phyloP scores from a whole-genome alignment of 2,797 vertebrate species.

The Enteromius paludinosus region DNA sequence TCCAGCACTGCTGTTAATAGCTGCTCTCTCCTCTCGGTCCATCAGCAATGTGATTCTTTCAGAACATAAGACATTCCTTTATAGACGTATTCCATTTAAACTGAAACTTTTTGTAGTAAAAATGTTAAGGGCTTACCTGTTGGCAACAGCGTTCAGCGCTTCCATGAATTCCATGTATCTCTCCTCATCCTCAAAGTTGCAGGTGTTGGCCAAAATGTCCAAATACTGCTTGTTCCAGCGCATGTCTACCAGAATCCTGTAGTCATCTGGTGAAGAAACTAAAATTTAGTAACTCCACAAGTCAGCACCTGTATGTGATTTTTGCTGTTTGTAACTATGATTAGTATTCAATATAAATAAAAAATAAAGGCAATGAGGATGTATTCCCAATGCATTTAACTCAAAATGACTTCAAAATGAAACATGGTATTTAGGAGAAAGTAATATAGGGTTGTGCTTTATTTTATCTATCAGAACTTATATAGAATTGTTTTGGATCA shows the following conservation, averaged over 20 bases:
- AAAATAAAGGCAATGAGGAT: not conserved
- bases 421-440: not conserved
- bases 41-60: constrained; percentile 87
- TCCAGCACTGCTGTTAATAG: constrained; percentile 73
- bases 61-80: not conserved
- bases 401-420: not conserved
- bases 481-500: not conserved
- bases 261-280: constrained; percentile 80
- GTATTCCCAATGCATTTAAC: not conserved
- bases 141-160: constrained; percentile 87
- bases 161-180: constrained; percentile 86
- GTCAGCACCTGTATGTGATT: not conserved
- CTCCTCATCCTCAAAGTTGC: constrained; percentile 90
- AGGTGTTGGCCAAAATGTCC: constrained; percentile 89
- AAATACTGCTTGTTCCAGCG: constrained; percentile 97
- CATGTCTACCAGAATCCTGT: constrained; percentile 90
- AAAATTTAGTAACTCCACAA: not conserved
- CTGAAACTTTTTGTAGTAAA: not conserved
- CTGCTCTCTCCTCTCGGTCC: constrained; percentile 86
- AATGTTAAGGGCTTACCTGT: constrained; percentile 80
- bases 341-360: not conserved
- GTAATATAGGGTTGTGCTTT: not conserved
- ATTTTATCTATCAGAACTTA: not conserved
- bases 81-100: not conserved
- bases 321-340: not conserved